These are phyloP conservation scores for Passer montanus DNA, from an alignment of 2,113 vertebrate species.

Conservation along the genomic window DNA sequence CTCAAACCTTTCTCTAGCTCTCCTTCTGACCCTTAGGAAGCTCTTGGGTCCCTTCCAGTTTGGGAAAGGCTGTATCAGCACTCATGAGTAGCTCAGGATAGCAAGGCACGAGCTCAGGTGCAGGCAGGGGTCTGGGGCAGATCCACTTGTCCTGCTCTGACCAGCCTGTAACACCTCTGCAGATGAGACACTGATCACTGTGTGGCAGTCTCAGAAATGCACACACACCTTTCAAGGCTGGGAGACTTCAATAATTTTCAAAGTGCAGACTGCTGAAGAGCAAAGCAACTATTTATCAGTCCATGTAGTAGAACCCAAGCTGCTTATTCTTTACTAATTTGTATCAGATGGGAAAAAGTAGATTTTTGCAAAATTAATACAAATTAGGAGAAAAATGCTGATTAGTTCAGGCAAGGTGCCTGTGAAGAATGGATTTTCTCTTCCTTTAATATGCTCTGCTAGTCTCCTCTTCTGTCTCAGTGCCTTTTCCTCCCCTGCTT, in stretches of 20 bases:
- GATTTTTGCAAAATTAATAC: background rate
- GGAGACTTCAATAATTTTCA: background rate
- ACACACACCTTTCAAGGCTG: background rate
- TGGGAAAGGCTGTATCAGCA: background rate
- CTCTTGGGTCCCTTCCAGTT: background rate
- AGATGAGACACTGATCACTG: background rate
- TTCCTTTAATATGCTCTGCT: background rate
- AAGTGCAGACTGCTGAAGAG: background rate
- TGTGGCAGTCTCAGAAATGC: background rate
- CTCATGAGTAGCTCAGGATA: fast-evolving
- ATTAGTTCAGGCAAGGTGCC: background rate
- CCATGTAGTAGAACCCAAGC: background rate
- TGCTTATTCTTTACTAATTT: background rate
- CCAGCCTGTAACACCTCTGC: background rate
- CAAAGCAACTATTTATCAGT: background rate
- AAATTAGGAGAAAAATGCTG: background rate
- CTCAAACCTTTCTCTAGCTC: background rate
- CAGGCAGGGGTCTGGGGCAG: background rate
- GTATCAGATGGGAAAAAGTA: background rate
- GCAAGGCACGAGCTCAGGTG: background rate
- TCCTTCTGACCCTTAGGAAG: background rate
- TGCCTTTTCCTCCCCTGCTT: background rate
- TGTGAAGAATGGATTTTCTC: background rate
- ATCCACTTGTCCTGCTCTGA: background rate
- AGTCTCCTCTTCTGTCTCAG: background rate